A percentile compares a stretch with the other conserved stretches of the same genome.
Conservation (phyloP, 2,113 vertebrate genomes). For the Coptodon rendalli region DNA sequence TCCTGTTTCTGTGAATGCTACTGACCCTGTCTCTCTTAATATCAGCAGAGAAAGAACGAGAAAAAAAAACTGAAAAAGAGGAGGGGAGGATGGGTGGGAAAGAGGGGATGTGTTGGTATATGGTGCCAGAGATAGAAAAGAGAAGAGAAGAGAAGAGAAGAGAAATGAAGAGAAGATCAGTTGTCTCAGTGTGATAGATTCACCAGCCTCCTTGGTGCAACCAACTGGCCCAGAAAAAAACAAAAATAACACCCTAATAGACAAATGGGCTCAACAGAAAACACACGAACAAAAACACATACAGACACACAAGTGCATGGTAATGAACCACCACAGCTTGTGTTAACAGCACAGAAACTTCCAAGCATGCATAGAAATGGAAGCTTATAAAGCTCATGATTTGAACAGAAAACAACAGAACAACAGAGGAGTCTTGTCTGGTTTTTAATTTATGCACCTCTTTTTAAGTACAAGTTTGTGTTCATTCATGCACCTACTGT, state of each 20-base stretch:
- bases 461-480: background rate
- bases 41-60: slow-evolving; percentile 10
- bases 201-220: background rate
- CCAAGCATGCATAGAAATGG: background rate
- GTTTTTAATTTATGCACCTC: background rate
- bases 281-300: background rate
- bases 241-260: background rate
- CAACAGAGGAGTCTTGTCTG: background rate
- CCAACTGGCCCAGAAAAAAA: slow-evolving; percentile 22
- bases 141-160: background rate
- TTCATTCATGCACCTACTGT: slow-evolving; percentile 1
- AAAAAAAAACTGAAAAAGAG: background rate
- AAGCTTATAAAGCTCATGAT: background rate
- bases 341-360: background rate
- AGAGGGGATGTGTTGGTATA: slow-evolving; percentile 24
- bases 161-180: background rate
- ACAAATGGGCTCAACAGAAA: background rate
- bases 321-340: background rate
- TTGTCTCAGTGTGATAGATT: slow-evolving; percentile 23
- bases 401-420: background rate
- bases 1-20: slow-evolving; percentile 36
- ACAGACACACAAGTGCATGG: background rate
- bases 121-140: background rate
- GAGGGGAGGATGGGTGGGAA: slow-evolving; percentile 9
- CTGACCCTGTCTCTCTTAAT: slow-evolving; percentile 30